Evolutionary conservation across 2,888 invertebrate genomes (phyloP).

Genomic region (Tenthredo amoena): DNA sequence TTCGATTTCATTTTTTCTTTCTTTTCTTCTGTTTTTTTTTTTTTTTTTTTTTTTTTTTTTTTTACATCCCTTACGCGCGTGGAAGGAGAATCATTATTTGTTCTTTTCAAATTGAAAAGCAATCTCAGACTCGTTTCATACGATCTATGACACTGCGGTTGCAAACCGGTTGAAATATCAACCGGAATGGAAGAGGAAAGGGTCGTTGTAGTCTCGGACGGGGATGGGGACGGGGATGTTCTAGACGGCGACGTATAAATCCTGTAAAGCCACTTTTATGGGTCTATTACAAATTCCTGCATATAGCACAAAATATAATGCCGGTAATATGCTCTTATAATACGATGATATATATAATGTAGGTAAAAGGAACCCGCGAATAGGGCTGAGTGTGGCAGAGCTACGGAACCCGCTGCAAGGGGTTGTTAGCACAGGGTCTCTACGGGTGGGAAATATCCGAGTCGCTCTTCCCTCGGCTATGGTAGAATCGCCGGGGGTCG

Average conservation of each 20-base stretch:
- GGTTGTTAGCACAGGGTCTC: slow-evolving; percentile 61
- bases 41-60: no score
- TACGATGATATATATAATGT: slow-evolving; percentile 55
- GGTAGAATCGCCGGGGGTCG: slow-evolving; percentile 50
- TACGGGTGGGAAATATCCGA: slow-evolving; percentile 40
- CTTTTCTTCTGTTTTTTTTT: not conserved
- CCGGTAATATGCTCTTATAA: slow-evolving; percentile 46
- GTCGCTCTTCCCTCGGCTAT: not conserved
- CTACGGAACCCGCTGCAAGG: slow-evolving; percentile 51
- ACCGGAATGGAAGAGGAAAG: not conserved
- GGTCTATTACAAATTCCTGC: slow-evolving; percentile 49
- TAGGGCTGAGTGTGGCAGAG: slow-evolving; percentile 23
- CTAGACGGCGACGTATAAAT: slow-evolving; percentile 7
- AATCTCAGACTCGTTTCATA: not conserved
- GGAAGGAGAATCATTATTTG: no score
- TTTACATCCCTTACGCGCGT: no score
- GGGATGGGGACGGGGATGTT: not conserved
- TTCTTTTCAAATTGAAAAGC: not conserved
- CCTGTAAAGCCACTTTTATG: slow-evolving; percentile 33
- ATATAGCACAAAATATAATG: slow-evolving; percentile 38
- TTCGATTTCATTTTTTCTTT: not conserved
- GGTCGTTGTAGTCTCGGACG: no score
- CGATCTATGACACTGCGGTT: not conserved
- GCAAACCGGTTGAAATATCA: not conserved
- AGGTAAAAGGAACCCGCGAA: slow-evolving; percentile 52